Evolutionary conservation across 2,888 invertebrate genomes (phyloP), one percentile per base, ranked within the genome.

Genomic region (Lymantria monacha): DNA sequence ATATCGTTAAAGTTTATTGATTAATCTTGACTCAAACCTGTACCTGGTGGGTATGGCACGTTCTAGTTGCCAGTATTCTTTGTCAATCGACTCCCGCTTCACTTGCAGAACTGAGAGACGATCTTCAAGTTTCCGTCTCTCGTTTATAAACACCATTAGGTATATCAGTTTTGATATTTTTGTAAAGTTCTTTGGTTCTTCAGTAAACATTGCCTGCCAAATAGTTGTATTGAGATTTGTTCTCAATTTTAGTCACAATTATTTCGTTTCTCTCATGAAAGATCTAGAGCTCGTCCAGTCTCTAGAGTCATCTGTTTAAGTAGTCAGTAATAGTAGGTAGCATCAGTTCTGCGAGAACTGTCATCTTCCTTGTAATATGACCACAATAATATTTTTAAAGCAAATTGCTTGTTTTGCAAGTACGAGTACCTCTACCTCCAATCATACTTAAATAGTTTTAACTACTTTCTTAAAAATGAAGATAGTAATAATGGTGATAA

Each of bases 11-110:
- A 48, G 30, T 14, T 40, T 2, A 30, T 0, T 31, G 30, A 45
- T 9, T 42, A 47, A 0, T 14, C 15, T 3, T 49, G 40, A 22
- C 48, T 38, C 9, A 30, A 30, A 30, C 9, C 30, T 0, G 49
- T 31, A 30, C 46, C 53, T 30, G n/a, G n/a, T n/a, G n/a, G 48
- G 42, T 0, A 53, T 5, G 9, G 14, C 31, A 7, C 31, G 42
- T 10, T 53, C 48, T 22, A 53, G 36, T 13, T 53, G 48, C 45
- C 48, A 53, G 9, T 45, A 42, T 11, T 44, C 30, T 48, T 52
- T 48, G 15, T 48, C 42, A 12, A 43, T 53, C 12, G 49, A 22
- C 7, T 49, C 44, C 44, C 46, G 44, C 33, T 46, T 49, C 0
- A 30, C 38, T 13, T 42, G 41, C n/a, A 42, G 33, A 2, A 12